These are phyloP conservation scores for Halisarca cf. caerulea DNA, from an alignment of 37 sponge, comb jelly and placozoan species.

Conservation along the genomic window DNA sequence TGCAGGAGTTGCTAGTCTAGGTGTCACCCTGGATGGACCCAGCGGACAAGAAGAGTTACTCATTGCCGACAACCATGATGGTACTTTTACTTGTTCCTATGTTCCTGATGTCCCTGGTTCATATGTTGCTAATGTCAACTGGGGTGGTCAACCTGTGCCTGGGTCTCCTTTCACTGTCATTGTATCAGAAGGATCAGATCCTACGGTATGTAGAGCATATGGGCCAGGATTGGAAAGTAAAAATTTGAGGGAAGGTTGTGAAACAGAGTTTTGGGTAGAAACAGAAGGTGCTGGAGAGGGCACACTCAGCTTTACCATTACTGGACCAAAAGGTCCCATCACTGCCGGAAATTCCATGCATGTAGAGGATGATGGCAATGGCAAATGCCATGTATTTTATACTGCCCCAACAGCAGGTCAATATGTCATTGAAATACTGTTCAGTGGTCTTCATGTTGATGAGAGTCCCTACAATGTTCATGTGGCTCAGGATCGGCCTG, in stretches of 20 bases:
- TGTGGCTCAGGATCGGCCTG: conserved; percentile 57
- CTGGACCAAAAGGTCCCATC: conserved; percentile 83
- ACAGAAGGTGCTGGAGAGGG: conserved; percentile 93
- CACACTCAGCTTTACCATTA: conserved; percentile 62
- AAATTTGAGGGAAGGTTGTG: conserved; percentile 56
- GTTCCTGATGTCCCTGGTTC: not conserved
- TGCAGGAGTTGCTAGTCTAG: conserved; percentile 17
- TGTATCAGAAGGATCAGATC: conserved; percentile 37
- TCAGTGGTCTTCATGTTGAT: conserved; percentile 66
- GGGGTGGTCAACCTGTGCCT: conserved; percentile 31
- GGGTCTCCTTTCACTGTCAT: conserved; percentile 35
- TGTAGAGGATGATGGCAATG: conserved; percentile 50
- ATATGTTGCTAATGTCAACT: conserved; percentile 1
- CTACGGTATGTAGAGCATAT: conserved; percentile 62
- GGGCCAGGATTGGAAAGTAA: conserved; percentile 85
- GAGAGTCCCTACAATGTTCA: conserved; percentile 91
- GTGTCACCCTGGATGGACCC: not conserved
- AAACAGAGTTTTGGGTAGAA: conserved; percentile 88
- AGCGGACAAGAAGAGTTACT: not conserved
- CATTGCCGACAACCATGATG: not conserved
- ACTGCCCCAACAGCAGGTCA: conserved; percentile 60
- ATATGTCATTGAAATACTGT: conserved; percentile 68
- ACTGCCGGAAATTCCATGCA: conserved; percentile 24
- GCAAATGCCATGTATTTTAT: conserved; percentile 72
- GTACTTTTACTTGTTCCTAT: conserved; percentile 14